Percentiles rank a stretch among this genome's conserved stretches.
Evolutionary conservation across 2,888 invertebrate genomes (phyloP).

Genomic region (Malachius bipustulatus): DNA sequence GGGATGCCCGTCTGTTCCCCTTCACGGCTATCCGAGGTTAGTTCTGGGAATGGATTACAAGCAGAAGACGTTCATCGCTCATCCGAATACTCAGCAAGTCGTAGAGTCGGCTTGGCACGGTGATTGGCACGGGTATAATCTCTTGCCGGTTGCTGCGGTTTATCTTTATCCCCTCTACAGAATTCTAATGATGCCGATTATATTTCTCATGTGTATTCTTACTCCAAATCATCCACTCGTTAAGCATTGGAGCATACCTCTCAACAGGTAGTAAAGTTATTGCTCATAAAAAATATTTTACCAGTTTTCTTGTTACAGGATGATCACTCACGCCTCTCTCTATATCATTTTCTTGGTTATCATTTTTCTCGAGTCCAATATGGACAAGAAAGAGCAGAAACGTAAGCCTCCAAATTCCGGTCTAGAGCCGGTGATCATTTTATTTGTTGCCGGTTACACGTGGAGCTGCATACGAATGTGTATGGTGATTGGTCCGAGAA

Average conservation of each 20-base stretch:
- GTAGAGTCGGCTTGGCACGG: constrained; percentile 57
- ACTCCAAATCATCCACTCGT: constrained; percentile 38
- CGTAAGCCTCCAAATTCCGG: constrained; percentile 49
- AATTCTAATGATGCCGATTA: constrained; percentile 37
- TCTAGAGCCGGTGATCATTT: constrained; percentile 33
- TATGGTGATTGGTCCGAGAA: constrained; percentile 43
- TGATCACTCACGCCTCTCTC: constrained; percentile 54
- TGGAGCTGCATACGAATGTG: constrained; percentile 47
- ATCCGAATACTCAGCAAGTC: constrained; percentile 59
- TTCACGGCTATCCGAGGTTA: constrained; percentile 50
- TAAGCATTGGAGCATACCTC: constrained; percentile 48
- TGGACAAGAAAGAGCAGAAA: constrained; percentile 44
- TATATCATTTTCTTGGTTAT: constrained; percentile 54
- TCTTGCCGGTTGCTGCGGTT: constrained; percentile 25
- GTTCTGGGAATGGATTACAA: constrained; percentile 55
- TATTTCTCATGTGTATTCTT: constrained; percentile 36
- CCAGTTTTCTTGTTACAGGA: too few species aligned
- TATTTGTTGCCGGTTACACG: constrained; percentile 45
- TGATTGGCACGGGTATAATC: constrained; percentile 35
- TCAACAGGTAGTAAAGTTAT: too few species aligned
- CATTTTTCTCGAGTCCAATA: constrained; percentile 48
- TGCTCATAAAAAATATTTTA: too few species aligned
- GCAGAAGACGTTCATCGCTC: constrained; percentile 64
- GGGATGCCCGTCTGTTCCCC: constrained; percentile 18
- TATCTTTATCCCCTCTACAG: constrained; percentile 29